These are phyloP conservation scores for Idaea dimidiata DNA, from an alignment of 2,888 invertebrate genomes.

Conservation along the genomic window DNA sequence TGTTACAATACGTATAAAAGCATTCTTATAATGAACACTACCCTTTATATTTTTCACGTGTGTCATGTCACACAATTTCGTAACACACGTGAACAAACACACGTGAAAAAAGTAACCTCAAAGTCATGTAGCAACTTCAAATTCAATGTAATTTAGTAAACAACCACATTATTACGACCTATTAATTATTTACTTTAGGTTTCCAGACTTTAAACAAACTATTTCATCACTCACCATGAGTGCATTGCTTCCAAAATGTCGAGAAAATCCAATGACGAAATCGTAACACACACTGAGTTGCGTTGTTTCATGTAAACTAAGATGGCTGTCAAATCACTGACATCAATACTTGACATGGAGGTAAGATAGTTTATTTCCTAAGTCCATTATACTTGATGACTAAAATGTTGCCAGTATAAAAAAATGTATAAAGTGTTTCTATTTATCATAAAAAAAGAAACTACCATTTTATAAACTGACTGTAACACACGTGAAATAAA, in stretches of 20 bases:
- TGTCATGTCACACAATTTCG: conserved; percentile 8
- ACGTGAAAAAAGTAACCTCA: conserved; percentile 5
- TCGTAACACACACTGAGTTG: conserved; percentile 7
- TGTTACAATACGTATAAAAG: too few relatives aligned
- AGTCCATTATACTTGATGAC: too few relatives aligned
- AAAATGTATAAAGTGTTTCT: conserved; percentile 1
- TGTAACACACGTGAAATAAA: too few relatives aligned
- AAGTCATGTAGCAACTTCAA: conserved; percentile 6
- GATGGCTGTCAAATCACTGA: conserved; percentile 9
- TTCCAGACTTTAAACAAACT: conserved; percentile 6
- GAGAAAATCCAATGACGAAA: conserved; percentile 10
- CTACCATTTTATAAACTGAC: too few relatives aligned
- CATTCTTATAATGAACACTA: conserved; percentile 2
- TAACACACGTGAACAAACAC: conserved; percentile 10
- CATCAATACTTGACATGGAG: conserved; percentile 7
- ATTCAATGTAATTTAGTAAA: conserved; percentile 8
- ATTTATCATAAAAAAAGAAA: too few relatives aligned
- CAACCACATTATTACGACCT: conserved; percentile 7
- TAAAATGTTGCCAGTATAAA: conserved; percentile 3
- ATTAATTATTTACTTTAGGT: conserved; percentile 3
- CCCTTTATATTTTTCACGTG: conserved; percentile 2
- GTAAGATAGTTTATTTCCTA: too few relatives aligned
- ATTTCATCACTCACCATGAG: conserved; percentile 6
- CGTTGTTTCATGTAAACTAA: conserved; percentile 8
- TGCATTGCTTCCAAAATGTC: conserved; percentile 3